These are phyloP conservation scores for Grallaria varia DNA, from an alignment of 2,113 vertebrate species.

Conservation along the genomic window DNA sequence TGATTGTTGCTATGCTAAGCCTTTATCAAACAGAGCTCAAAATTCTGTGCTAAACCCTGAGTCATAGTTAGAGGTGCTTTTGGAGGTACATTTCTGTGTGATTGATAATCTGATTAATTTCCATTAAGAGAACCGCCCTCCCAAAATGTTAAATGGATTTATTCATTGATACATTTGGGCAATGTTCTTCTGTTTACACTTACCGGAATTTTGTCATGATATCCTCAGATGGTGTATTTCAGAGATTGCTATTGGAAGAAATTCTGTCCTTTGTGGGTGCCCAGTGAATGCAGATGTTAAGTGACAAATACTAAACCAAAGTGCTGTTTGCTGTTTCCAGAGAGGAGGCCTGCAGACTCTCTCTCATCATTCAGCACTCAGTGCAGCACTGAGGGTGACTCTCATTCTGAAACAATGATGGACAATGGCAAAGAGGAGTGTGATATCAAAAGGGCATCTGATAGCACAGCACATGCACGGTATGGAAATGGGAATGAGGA, in stretches of 20 bases:
- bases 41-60: background rate
- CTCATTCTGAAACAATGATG: background rate
- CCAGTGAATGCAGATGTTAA: background rate
- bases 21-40: background rate
- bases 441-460: background rate
- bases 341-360: constrained; percentile 50
- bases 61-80: background rate
- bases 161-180: background rate
- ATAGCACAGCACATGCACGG: background rate
- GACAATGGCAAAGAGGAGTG: background rate
- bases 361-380: constrained; percentile 60
- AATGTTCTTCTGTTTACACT: background rate
- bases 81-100: background rate
- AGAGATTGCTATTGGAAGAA: background rate
- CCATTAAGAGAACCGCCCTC: no score
- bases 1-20: background rate
- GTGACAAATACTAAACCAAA: background rate
- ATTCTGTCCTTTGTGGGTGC: background rate
- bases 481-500: background rate
- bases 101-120: background rate
- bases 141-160: background rate
- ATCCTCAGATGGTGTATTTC: background rate
- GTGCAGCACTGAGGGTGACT: constrained; percentile 71
- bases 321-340: constrained; percentile 52
- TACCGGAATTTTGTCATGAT: background rate